Percentiles rank a stretch among this genome's conserved stretches.
Conservation (phyloP, 1,140 invertebrate genomes). For the Mycetomoellerius zeteki region DNA sequence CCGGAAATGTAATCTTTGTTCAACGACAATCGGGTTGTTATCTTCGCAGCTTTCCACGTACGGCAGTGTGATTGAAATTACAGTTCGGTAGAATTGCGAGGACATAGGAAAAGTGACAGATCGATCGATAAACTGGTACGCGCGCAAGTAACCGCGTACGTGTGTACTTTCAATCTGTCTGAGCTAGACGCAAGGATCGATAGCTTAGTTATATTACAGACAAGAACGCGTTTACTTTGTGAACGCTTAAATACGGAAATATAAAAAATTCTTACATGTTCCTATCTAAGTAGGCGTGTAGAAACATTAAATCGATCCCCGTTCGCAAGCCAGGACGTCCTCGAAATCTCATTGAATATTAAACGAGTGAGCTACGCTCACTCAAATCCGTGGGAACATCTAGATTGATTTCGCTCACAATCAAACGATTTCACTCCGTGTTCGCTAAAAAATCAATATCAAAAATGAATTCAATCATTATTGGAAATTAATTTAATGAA, state of each 20-base stretch:
- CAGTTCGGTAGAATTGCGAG: slow-evolving; percentile 20
- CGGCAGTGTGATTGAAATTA: slow-evolving; percentile 63
- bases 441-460: slow-evolving; percentile 27
- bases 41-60: slow-evolving; percentile 27
- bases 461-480: slow-evolving; percentile 17
- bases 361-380: neutral
- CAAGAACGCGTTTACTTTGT: slow-evolving; percentile 64
- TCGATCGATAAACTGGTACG: slow-evolving; percentile 29
- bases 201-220: slow-evolving; percentile 68
- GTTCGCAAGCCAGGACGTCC: slow-evolving; percentile 49
- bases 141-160: neutral
- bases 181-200: slow-evolving; percentile 66
- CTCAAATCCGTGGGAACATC: neutral
- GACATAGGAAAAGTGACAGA: slow-evolving; percentile 41
- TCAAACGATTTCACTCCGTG: neutral
- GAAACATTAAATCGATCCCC: slow-evolving; percentile 76
- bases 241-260: slow-evolving; percentile 74
- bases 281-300: slow-evolving; percentile 80
- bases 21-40: slow-evolving; percentile 26
- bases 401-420: slow-evolving; percentile 11
- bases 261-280: slow-evolving; percentile 79
- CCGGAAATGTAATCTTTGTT: slow-evolving; percentile 17
- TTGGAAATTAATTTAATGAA: slow-evolving; percentile 58
- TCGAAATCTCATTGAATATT: slow-evolving; percentile 60
- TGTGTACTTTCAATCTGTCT: slow-evolving; percentile 10